These are phyloP conservation scores for Podotricha telesiphe DNA, from an alignment of 2,888 invertebrate genomes.

Conservation along the genomic window DNA sequence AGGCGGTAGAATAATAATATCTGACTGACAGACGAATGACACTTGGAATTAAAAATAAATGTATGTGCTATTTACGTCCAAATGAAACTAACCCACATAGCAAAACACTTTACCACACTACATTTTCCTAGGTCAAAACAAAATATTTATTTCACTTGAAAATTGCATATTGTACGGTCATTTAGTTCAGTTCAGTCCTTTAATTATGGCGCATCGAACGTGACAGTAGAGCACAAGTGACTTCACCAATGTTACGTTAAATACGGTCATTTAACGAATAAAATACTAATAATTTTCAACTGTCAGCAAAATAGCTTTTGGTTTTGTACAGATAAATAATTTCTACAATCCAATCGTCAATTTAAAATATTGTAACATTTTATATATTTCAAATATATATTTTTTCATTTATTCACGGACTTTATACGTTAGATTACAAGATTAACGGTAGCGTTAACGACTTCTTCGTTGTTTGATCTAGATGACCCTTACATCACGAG, in stretches of 20 bases:
- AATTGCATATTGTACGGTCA: neutral
- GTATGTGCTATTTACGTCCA: constrained; percentile 28
- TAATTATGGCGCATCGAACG: no score
- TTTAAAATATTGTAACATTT: neutral
- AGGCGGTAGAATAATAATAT: constrained; percentile 36
- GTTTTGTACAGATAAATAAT: neutral
- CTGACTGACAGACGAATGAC: constrained; percentile 39
- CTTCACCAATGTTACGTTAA: no score
- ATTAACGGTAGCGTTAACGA: constrained; percentile 46
- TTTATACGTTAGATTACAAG: constrained; percentile 23
- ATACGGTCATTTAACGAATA: constrained; percentile 1
- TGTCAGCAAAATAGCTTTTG: neutral
- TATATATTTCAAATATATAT: no score
- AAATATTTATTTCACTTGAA: constrained; percentile 4
- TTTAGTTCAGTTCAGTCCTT: no score
- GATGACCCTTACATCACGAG: constrained; percentile 43
- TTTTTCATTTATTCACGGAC: no score
- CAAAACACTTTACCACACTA: neutral
- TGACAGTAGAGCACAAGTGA: no score
- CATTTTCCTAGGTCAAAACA: constrained; percentile 9
- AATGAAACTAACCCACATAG: constrained; percentile 17
- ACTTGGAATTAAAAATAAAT: constrained; percentile 38
- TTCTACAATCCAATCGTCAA: neutral
- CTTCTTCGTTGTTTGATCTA: constrained; percentile 44
- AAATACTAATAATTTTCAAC: constrained; percentile 3